Evolutionary conservation across 2,113 vertebrate species (phyloP).

Genomic region (Strigops habroptila): DNA sequence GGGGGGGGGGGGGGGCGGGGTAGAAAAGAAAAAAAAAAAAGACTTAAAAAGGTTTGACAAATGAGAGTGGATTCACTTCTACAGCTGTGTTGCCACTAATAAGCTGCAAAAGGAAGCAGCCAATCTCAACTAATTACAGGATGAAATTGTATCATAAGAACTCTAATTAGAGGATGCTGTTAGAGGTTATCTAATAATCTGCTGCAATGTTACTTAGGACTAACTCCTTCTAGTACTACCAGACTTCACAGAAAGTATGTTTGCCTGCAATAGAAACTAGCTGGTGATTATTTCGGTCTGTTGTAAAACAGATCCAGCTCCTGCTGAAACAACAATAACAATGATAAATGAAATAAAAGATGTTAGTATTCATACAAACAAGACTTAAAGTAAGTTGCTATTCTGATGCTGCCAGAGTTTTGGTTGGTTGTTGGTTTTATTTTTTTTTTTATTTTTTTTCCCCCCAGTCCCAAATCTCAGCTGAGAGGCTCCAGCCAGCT

Average conservation of each 20-base stretch:
- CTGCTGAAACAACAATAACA: slow-evolving; percentile 43
- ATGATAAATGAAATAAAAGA: slow-evolving; percentile 24
- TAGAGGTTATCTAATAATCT: slow-evolving; percentile 98
- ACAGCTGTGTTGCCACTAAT: slow-evolving; percentile 95
- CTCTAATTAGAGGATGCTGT: slow-evolving; percentile 98
- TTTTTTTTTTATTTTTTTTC: slow-evolving; percentile 61
- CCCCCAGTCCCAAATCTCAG: slow-evolving; percentile 85
- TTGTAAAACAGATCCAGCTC: slow-evolving; percentile 66
- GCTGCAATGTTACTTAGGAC: slow-evolving; percentile 85
- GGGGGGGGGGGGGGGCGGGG: slow-evolving; percentile 24
- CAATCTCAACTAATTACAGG: slow-evolving; percentile 98
- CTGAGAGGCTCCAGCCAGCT: slow-evolving; percentile 92
- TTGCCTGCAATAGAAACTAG: slow-evolving; percentile 65
- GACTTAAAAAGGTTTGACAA: slow-evolving; percentile 88
- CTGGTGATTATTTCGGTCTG: slow-evolving; percentile 70
- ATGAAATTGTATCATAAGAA: slow-evolving; percentile 99
- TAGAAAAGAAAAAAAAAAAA: not conserved
- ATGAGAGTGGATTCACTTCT: slow-evolving; percentile 84
- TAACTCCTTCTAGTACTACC: slow-evolving; percentile 78
- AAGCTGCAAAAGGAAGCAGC: slow-evolving; percentile 93
- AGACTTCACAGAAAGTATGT: slow-evolving; percentile 70
- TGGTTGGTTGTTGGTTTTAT: not conserved
- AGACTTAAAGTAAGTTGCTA: slow-evolving; percentile 72
- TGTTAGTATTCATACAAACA: slow-evolving; percentile 45
- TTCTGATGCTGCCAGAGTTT: slow-evolving; percentile 73